Evolutionary conservation across 2,113 vertebrate genomes (phyloP).

Genomic region (Bos taurus): ARS-UCD2.0 NC_037337.1:100995001-100995500

Average conservation of each 20-base stretch:
- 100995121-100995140: background rate
- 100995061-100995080: background rate
- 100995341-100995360: background rate
- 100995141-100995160: background rate
- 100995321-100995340: background rate
- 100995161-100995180: background rate
- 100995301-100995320: background rate
- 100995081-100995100: background rate
- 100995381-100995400: background rate
- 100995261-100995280: background rate
- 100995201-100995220: background rate
- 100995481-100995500: rapidly evolving
- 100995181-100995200: background rate
- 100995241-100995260: background rate
- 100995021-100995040: background rate
- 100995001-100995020: background rate
- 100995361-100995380: background rate
- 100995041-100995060: too few species aligned
- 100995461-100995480: background rate
- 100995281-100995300: background rate
- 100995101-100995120: background rate
- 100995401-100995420: background rate
- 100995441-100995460: background rate
- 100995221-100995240: background rate
- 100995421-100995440: background rate